These are phyloP conservation scores for Oceanodroma leucorhoa DNA, from an alignment of 2,797 vertebrate species.

Conservation along the genomic window DNA sequence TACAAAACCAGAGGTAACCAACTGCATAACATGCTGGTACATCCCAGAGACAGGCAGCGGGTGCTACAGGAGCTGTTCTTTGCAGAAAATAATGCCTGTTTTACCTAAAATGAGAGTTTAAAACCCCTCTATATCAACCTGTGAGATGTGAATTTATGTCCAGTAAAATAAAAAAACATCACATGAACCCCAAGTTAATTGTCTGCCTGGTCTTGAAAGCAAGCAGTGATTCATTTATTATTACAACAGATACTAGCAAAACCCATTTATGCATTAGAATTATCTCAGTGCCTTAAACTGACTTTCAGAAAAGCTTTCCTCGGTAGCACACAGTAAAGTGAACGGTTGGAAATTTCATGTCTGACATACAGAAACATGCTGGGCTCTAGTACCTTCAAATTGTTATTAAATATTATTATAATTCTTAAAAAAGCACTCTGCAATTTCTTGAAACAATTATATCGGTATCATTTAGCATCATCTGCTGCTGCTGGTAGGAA, in stretches of 20 bases:
- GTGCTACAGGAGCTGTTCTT: not conserved
- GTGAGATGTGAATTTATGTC: not conserved
- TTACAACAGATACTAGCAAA: not conserved
- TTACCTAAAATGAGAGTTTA: not conserved
- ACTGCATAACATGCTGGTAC: accelerated
- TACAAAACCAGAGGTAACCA: not conserved
- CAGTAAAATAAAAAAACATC: not conserved
- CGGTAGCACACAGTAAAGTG: not conserved
- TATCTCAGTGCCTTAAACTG: not conserved
- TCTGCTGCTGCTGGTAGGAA: not conserved
- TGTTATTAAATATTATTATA: not conserved
- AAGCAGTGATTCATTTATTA: not conserved
- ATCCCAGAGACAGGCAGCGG: not conserved
- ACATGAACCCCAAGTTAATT: not conserved
- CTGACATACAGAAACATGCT: not conserved
- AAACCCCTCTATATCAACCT: not conserved
- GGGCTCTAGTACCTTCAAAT: not conserved
- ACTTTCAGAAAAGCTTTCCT: not conserved
- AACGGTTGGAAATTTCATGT: not conserved
- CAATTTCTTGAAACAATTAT: not conserved
- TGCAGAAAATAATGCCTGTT: not conserved
- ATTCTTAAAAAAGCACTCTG: not conserved
- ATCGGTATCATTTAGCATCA: not conserved
- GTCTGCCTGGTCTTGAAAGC: not conserved
- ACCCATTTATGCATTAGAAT: not conserved